These are phyloP conservation scores for Hofmannophila pseudospretella DNA, from an alignment of 2,888 invertebrate species.

Conservation along the genomic window DNA sequence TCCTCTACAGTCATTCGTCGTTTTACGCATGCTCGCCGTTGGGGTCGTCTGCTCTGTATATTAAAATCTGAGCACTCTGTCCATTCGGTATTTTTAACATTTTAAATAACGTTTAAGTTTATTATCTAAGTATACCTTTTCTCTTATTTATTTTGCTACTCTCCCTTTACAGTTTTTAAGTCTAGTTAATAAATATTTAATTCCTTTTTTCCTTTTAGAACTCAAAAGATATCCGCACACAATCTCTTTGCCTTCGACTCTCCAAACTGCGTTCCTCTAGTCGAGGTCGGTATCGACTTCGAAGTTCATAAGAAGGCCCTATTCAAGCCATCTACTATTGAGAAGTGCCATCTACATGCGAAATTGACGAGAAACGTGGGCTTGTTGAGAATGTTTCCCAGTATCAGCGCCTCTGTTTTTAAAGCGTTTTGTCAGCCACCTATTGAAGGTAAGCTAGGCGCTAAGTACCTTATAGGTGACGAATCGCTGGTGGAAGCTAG, in stretches of 20 bases:
- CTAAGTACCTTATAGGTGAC: too few species aligned
- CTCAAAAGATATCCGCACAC: slow-evolving; percentile 85
- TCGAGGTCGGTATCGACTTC: slow-evolving; percentile 88
- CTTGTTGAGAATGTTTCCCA: slow-evolving; percentile 92
- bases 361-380: slow-evolving; percentile 91
- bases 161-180: too few species aligned
- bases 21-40: too few species aligned
- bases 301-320: slow-evolving; percentile 76
- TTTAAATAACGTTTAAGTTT: too few species aligned
- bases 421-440: slow-evolving; percentile 86
- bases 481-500: too few species aligned
- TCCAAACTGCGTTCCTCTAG: slow-evolving; percentile 91
- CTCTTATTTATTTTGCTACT: too few species aligned
- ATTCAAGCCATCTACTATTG: slow-evolving; percentile 59
- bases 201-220: slow-evolving; percentile 53
- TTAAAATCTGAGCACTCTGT: too few species aligned
- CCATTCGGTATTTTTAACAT: too few species aligned
- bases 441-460: slow-evolving; percentile 79
- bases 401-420: slow-evolving; percentile 88
- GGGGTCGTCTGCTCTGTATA: too few species aligned
- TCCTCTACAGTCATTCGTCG: too few species aligned
- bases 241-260: slow-evolving; percentile 90
- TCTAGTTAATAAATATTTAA: too few species aligned
- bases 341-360: slow-evolving; percentile 84
- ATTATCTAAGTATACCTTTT: too few species aligned